Evolutionary conservation across 2,888 invertebrate species (phyloP), one percentile per base, ranked within the genome.

Genomic region (Cerceris ruficornis): DNA sequence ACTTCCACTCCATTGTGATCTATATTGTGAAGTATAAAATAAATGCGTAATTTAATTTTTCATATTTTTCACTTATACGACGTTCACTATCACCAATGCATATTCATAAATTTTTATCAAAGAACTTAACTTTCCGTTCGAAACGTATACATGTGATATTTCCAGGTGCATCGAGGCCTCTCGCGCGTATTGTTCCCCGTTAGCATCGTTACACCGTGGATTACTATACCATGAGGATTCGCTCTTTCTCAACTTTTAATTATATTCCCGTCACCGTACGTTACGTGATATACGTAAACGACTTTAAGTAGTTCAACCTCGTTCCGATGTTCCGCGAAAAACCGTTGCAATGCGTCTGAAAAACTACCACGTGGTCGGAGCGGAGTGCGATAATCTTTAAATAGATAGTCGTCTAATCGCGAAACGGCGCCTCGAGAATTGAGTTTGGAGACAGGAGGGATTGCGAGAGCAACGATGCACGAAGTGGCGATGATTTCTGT

Each of bases 241-340:
- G 5, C 50, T n/a, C 0, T n/a, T n/a, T 50, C 50, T 28, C 4
- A 28, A 28, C 11, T 13, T 50, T 57, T 57, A 57, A 57, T 57
- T 57, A 13, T 57, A 57, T 28, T 7, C 41, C 13, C 64, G 64
- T 15, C 39, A 49, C 52, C 11, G n/a, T 13, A 14, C 61, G 39
- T 57, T 39, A 39, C 52, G 60, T 0, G 28, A 13, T 59, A 39
- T 14, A 43, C 41, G 58, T 7, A 17, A 52, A 61, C 55, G 52
- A 39, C 43, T 42, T 72, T 9, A 49, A 72, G 41, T 17, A 41
- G n/a, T 9, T 46, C 54, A 43, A 80, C 83, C 75, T 80, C 28
- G 46, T 59, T 43, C 17, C 57, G 62, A 49, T 58, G 28, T 59
- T 55, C n/a, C 61, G 57, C 50, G 39, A 50, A 15, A 4, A 13